Base-by-base conservation (phyloP, 2,797 vertebrate species). In the Mus caroli region DNA sequence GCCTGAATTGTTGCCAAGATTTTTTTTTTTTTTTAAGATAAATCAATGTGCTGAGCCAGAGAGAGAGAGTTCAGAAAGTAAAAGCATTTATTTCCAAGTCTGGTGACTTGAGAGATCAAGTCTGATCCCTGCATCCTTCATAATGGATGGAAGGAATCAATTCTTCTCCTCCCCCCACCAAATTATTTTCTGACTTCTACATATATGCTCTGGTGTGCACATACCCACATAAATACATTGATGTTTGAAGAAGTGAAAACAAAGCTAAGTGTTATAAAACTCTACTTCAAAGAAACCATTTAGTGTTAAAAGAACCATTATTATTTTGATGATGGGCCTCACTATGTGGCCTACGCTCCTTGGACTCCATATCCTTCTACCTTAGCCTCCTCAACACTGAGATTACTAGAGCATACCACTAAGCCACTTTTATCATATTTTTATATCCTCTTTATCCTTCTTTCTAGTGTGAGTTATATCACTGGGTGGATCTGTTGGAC, bases 401-500 rank as follows among this genome's bases (percentile, higher is more conserved):
- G 22, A 79, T 79, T 54, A 79, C 6, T 64, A 52, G 15, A 52
- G 14, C 46, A 54, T 79, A 50, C 15, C 20, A 52, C 43, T 24
- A 20, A 40, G 43, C 71, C 80, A 50, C 46, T 97, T 87, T 88
- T 75, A 40, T n/a, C 43, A 78, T 92, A 80, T 77, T 88, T 77
- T 83, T 86, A 56, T 19, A 79, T 92, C 6, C 34, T 93, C 20
- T 92, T 76, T 85, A 22, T 77, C 40, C 22, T 90, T 37, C 20
- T 77, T 58, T 96, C 2, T 97, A 99, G 99, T 99, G 99, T 95
- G 99, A 99, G 98, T 98, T 99, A 93, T 99, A 99, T 98, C 99
- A 99, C 97, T 99, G 99, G 99, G 99, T 99, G 97, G 99, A 99
- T 98, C 98, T 99, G 56, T 98, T 99, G 98, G 99, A 99, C 97